Percentiles rank a stretch among this genome's conserved stretches.
These are phyloP conservation scores for Argyrosomus japonicus DNA, from an alignment of 2,113 vertebrate genomes.

Conservation along the genomic window DNA sequence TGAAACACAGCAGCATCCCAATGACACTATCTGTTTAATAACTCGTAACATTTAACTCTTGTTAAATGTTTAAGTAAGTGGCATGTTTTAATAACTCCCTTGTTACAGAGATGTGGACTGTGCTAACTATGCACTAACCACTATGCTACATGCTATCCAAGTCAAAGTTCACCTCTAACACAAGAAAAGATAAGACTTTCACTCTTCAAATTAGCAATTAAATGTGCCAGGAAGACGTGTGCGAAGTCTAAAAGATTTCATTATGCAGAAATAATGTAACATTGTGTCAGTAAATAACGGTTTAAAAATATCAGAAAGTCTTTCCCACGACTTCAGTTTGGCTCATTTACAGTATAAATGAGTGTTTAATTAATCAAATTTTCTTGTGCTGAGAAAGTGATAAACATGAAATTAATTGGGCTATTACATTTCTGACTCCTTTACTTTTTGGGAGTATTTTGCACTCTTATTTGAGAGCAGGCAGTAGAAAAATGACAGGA, in stretches of 20 bases:
- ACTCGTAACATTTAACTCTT: too few relatives aligned
- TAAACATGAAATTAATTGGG: neutral
- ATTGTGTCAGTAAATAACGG: neutral
- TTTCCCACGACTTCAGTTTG: neutral
- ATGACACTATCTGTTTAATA: conserved; percentile 5
- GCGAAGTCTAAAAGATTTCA: neutral
- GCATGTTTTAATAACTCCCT: conserved; percentile 1
- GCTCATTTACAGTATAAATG: neutral
- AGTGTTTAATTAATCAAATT: neutral
- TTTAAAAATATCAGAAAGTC: neutral
- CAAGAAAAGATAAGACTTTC: neutral
- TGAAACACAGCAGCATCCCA: conserved; percentile 11
- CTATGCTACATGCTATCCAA: neutral
- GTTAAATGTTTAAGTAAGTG: conserved; percentile 7
- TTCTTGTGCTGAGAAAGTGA: neutral
- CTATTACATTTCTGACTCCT: neutral
- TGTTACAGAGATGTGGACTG: neutral
- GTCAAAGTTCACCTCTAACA: neutral
- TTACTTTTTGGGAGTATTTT: neutral
- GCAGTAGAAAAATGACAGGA: neutral
- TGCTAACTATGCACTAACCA: neutral
- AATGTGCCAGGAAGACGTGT: neutral
- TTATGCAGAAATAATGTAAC: neutral
- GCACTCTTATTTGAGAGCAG: neutral
- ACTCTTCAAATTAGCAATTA: neutral